These are phyloP conservation scores for Apamea epomidion DNA, from an alignment of 2,888 invertebrate genomes.

Conservation along the genomic window DNA sequence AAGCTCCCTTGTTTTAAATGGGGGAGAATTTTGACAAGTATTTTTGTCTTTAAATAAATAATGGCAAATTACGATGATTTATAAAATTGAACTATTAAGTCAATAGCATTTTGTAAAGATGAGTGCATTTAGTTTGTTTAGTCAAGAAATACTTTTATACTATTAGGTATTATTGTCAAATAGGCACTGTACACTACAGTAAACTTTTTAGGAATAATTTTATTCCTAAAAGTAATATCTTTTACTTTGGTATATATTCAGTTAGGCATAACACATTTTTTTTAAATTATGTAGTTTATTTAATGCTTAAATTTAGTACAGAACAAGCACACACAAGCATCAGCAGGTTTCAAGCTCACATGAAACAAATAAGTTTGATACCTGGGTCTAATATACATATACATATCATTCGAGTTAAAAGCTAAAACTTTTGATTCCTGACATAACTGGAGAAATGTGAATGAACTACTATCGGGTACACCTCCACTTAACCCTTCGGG, in stretches of 20 bases:
- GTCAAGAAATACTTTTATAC: background rate
- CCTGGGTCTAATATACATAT: background rate
- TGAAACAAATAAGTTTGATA: too few species aligned
- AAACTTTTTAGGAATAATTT: background rate
- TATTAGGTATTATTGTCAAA: background rate
- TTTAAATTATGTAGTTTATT: background rate
- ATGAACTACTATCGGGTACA: background rate
- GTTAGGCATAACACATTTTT: background rate
- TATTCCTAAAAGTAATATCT: background rate
- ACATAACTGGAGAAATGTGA: background rate
- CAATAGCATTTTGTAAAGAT: background rate
- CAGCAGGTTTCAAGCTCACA: background rate
- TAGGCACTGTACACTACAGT: background rate
- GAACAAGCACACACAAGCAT: background rate
- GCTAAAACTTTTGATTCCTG: background rate
- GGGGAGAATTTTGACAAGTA: background rate
- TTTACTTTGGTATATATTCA: background rate
- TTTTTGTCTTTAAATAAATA: conserved; percentile 3
- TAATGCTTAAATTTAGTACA: background rate
- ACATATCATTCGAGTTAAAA: background rate
- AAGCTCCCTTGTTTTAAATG: conserved; percentile 34
- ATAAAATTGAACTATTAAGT: background rate
- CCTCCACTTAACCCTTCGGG: background rate
- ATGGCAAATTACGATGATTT: background rate
- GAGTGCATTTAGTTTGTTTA: background rate